Percentiles rank a stretch among this genome's conserved stretches.
Evolutionary conservation across 92 coral and sea anemone genomes (phyloP).

Genomic region (Chrysogorgia sp.): DNA sequence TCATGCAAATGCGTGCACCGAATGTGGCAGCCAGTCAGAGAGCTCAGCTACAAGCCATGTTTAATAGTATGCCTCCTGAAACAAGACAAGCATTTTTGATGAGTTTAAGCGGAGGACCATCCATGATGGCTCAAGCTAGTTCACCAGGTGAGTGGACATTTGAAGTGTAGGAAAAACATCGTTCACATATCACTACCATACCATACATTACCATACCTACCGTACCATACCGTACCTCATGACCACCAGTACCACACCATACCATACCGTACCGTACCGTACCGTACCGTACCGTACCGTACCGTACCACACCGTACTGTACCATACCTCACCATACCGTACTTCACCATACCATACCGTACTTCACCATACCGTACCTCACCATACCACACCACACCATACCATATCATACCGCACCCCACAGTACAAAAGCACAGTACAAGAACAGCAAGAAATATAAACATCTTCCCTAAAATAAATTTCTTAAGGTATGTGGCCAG

Average conservation of each 20-base stretch:
- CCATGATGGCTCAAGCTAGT: background rate
- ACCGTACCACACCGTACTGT: background rate
- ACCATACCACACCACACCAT: background rate
- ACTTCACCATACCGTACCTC: background rate
- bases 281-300: background rate
- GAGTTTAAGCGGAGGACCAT: background rate
- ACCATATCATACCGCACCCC: background rate
- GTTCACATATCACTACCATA: background rate
- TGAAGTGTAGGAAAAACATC: background rate
- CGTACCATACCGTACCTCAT: too few relatives aligned
- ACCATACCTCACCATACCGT: background rate
- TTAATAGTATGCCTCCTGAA: constrained; percentile 27
- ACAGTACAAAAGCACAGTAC: background rate
- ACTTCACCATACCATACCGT: background rate
- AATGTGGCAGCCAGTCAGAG: constrained; percentile 11
- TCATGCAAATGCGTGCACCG: constrained; percentile 36
- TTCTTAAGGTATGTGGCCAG: constrained; percentile 13
- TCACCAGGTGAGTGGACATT: constrained; percentile 31
- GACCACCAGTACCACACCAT: background rate
- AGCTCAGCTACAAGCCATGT: constrained; percentile 27
- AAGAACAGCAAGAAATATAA: too few relatives aligned
- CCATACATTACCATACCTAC: too few relatives aligned
- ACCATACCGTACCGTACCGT: background rate
- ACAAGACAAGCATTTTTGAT: constrained; percentile 18
- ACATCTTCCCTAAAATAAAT: too few relatives aligned